A percentile compares a stretch with the other conserved stretches of the same genome.
Conservation (phyloP, 2,113 vertebrate genomes). For the Dolichallabes microphthalmus region DNA sequence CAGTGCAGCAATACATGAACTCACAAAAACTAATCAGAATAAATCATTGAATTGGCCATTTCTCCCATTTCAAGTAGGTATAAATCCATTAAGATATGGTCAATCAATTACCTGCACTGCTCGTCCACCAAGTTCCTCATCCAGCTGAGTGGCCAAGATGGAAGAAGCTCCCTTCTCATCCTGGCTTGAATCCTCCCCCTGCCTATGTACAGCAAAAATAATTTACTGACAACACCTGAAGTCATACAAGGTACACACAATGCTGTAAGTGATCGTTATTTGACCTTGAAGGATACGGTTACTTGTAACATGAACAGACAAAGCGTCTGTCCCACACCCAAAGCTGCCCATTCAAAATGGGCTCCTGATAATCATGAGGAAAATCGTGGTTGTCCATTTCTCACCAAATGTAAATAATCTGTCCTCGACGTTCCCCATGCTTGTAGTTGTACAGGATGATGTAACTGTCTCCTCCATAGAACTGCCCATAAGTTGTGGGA, state of each 20-base stretch:
- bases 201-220: slow-evolving; percentile 69
- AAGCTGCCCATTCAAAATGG: not conserved
- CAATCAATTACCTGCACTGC: slow-evolving; percentile 79
- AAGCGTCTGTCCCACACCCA: slow-evolving; percentile 14
- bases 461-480: slow-evolving; percentile 89
- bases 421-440: slow-evolving; percentile 68
- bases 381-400: slow-evolving; percentile 17
- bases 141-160: slow-evolving; percentile 78
- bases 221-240: not conserved
- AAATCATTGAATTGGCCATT: too few relatives aligned
- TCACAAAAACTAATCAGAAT: too few relatives aligned
- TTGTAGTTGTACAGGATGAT: slow-evolving; percentile 83
- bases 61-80: too few relatives aligned
- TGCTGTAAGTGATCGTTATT: not conserved
- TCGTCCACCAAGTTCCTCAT: slow-evolving; percentile 79
- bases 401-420: slow-evolving; percentile 93
- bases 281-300: slow-evolving; percentile 12
- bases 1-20: too few relatives aligned
- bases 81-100: not conserved
- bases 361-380: not conserved
- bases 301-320: slow-evolving; percentile 38
- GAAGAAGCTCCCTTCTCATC: slow-evolving; percentile 80
- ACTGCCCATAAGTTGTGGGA: slow-evolving; percentile 73
- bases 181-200: slow-evolving; percentile 81
- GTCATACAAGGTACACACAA: not conserved